Evolutionary conservation across 2,113 vertebrate species (phyloP), one percentile per base, ranked within the genome.

Genomic region (Pipra filicauda): DNA sequence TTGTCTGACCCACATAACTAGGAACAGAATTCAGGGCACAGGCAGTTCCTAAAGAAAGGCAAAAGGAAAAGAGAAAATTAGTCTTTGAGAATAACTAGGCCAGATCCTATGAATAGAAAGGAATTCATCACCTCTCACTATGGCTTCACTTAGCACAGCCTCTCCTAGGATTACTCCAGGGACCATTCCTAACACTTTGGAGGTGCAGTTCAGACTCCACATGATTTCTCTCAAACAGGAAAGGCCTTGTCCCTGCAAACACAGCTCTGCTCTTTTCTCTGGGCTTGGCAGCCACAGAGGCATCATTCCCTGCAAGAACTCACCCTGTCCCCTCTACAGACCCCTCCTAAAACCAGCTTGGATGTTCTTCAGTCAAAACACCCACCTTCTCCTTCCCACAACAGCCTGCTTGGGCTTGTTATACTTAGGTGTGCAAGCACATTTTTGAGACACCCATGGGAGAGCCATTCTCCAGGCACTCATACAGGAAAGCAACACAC

Each of bases 41-140:
- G 71, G 84, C 28, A 12, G n/a, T 31, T 79, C 58, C 1, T 24
- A 33, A 82, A 65, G 43, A 75, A 49, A 72, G 3, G 5, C 59
- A 59, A 59, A 11, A n/a, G 44, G 12, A 4, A 26, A 26, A 35
- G 43, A 49, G 11, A 21, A 37, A 85, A 73, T 31, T 62, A 43
- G 44, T 88, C 66, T 87, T 69, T 58, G 81, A 94, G 84, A 73
- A 79, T 82, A 96, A 95, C 62, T 93, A 75, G 89, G 89, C 44
- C 87, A 91, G 89, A 15, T 79, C 61, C 89, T 94, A 73, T 91
- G 92, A 95, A 95, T 91, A 96, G 89, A 83, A 87, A 59, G 43
- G 74, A 95, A 93, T 93, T 93, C 43, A 41, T 95, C 89, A 93
- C 78, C 37, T 78, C 81, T 85, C 37, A 70, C 7, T 5, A 39